Evolutionary conservation across 2,113 vertebrate species (phyloP).

Genomic region (Ahaetulla prasina): DNA sequence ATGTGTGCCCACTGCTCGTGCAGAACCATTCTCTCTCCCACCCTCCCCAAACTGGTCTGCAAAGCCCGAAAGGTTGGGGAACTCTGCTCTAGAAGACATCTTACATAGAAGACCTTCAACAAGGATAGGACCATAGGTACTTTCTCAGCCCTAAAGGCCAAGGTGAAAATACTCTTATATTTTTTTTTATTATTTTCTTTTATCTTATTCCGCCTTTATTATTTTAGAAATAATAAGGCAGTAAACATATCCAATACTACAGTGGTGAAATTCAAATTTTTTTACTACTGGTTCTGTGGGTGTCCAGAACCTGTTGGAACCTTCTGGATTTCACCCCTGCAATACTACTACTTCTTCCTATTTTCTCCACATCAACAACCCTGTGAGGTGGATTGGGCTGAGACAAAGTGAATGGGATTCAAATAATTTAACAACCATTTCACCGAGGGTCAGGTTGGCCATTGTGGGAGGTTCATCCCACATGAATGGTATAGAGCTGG

Average conservation of each 20-base stretch:
- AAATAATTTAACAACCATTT: too few species aligned
- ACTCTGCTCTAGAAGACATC: not conserved
- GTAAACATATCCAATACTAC: not conserved
- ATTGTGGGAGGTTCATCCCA: too few species aligned
- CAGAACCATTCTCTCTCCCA: not conserved
- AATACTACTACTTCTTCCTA: not conserved
- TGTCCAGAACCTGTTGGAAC: too few species aligned
- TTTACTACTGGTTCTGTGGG: too few species aligned
- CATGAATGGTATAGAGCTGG: too few species aligned
- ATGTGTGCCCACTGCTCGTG: rapidly evolving
- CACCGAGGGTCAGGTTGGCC: too few species aligned
- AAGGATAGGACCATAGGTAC: not conserved
- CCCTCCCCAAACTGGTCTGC: rapidly evolving
- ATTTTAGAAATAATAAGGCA: not conserved
- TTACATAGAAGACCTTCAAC: not conserved
- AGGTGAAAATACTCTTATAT: not conserved
- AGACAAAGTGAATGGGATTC: too few species aligned
- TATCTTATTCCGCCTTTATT: not conserved
- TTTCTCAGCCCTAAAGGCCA: not conserved
- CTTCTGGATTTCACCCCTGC: too few species aligned
- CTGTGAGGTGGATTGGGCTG: not conserved
- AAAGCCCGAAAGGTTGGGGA: not conserved
- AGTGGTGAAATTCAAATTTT: too few species aligned
- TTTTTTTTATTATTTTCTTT: not conserved
- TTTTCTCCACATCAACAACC: not conserved